Conservation (phyloP, 2,888 invertebrate genomes). For the Thera britannica region DNA sequence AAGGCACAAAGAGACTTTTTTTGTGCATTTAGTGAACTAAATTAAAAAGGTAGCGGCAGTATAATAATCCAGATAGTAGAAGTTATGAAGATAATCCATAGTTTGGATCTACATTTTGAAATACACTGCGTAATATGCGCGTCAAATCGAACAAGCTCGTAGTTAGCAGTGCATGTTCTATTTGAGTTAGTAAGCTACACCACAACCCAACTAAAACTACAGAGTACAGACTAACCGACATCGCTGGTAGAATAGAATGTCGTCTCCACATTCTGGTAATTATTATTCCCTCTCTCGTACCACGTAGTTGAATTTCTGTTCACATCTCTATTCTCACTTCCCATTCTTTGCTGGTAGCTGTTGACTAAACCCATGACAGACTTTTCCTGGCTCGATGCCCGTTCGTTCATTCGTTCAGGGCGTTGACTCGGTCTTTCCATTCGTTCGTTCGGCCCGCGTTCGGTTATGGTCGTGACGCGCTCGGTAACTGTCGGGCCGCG, state of each 20-base stretch:
- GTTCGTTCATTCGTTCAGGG: slow-evolving; percentile 15
- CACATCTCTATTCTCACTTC: slow-evolving; percentile 52
- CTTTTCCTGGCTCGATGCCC: slow-evolving; percentile 48
- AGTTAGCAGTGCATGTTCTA: neutral
- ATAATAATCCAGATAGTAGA: too few relatives aligned
- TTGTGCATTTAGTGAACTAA: too few relatives aligned
- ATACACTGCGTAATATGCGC: too few relatives aligned
- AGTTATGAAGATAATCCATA: too few relatives aligned
- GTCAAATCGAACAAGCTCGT: neutral
- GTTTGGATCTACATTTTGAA: too few relatives aligned
- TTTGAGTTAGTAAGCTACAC: slow-evolving; percentile 3
- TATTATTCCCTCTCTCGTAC: slow-evolving; percentile 59
- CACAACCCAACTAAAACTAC: slow-evolving; percentile 5
- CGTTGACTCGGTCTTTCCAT: neutral
- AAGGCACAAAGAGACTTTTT: too few relatives aligned
- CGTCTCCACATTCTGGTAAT: slow-evolving; percentile 68
- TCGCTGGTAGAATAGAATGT: slow-evolving; percentile 76
- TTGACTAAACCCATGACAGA: slow-evolving; percentile 75
- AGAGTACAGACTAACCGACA: slow-evolving; percentile 66
- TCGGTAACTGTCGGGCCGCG: slow-evolving; percentile 30
- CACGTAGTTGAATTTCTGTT: slow-evolving; percentile 52
- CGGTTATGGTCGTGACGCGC: slow-evolving; percentile 31
- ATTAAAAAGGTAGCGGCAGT: too few relatives aligned
- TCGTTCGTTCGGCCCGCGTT: slow-evolving; percentile 13
- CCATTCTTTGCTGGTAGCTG: slow-evolving; percentile 75